Percentiles rank a stretch among this genome's conserved stretches.
phyloP scores from a whole-genome alignment of 2,113 vertebrate genomes.

The Pogona vitticeps region DNA sequence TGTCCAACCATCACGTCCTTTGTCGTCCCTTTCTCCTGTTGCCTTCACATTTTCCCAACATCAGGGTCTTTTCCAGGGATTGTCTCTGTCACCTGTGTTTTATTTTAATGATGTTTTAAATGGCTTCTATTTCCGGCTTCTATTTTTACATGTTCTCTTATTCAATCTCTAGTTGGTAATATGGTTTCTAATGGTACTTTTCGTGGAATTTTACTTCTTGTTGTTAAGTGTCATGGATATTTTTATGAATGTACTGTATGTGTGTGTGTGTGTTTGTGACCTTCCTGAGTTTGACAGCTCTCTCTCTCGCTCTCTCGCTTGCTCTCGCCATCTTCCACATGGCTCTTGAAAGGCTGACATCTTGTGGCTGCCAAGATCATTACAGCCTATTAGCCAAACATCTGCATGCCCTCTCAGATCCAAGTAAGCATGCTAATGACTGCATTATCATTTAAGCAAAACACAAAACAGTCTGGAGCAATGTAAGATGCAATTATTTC shows the following conservation, averaged over 20 bases:
- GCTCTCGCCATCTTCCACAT: conserved; percentile 37
- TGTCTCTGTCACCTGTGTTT: background rate
- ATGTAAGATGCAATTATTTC: conserved; percentile 62
- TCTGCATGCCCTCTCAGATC: background rate
- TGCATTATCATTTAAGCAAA: conserved; percentile 53
- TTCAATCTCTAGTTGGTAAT: background rate
- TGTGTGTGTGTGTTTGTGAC: too few relatives aligned
- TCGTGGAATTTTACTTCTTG: background rate
- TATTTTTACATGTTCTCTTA: background rate
- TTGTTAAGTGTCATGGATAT: background rate
- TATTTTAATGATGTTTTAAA: background rate
- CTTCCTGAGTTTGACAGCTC: background rate
- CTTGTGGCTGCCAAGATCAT: conserved; percentile 66
- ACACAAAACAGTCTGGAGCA: conserved; percentile 46
- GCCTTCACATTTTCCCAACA: too few relatives aligned
- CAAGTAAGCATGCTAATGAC: conserved; percentile 36
- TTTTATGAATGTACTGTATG: too few relatives aligned
- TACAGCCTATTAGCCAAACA: conserved; percentile 36
- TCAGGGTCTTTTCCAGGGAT: too few relatives aligned
- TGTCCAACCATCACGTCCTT: too few relatives aligned
- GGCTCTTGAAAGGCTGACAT: conserved; percentile 65
- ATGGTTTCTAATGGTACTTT: background rate
- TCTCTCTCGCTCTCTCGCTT: background rate
- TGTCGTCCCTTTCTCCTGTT: too few relatives aligned
- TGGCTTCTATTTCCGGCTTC: background rate